These are phyloP conservation scores for Valencia hispanica DNA, from an alignment of 2,797 vertebrate species.

Conservation along the genomic window DNA sequence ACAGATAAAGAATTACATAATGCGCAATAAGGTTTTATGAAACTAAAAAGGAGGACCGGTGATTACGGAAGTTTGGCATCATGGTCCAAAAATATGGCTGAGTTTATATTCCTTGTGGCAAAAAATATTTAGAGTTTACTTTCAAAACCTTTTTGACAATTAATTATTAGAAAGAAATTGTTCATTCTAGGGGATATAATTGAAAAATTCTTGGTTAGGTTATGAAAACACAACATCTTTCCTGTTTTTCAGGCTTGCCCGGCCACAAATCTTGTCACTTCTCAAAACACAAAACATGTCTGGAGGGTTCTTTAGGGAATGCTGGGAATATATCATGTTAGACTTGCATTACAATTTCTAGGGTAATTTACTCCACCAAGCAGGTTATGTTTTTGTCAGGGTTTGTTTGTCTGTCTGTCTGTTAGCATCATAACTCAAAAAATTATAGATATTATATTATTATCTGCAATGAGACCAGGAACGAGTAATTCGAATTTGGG, in stretches of 20 bases:
- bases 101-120: neutral
- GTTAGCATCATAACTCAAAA: no score
- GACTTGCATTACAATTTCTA: neutral
- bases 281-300: neutral
- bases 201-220: neutral
- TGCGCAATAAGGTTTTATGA: neutral
- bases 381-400: no score
- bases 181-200: neutral
- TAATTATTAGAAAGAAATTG: no score
- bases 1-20: neutral
- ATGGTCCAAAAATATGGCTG: neutral
- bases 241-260: neutral
- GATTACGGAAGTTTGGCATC: neutral
- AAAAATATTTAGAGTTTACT: neutral
- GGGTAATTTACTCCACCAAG: no score
- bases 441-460: no score
- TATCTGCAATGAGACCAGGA: no score
- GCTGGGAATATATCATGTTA: no score
- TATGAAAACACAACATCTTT: neutral
- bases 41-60: neutral
- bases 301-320: neutral
- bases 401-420: no score
- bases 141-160: neutral
- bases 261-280: neutral
- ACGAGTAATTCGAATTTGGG: no score